Evolutionary conservation across 2,797 vertebrate genomes (phyloP), one percentile per base, ranked within the genome.

Genomic region (Onychomys leucogaster): DNA sequence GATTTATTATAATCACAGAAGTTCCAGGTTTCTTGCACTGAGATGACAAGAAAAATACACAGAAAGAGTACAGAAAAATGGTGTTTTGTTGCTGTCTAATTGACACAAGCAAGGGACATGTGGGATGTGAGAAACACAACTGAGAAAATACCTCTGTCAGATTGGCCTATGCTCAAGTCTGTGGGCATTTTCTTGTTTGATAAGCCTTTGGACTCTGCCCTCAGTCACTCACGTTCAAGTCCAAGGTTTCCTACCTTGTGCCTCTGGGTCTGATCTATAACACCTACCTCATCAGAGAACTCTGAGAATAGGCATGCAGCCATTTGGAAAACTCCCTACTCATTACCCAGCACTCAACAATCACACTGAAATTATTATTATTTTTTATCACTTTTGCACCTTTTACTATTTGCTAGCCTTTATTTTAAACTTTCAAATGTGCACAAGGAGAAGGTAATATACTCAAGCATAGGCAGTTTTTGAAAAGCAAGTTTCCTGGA

Each of bases 381-480:
- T 65, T n/a, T 91, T 71, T 0, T 61, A 77, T 77, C 8, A 83
- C 17, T 46, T 13, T 94, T 69, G 61, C 9, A 80, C 5, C 4
- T 52, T 82, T 84, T 69, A 17, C 46, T 10, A 84, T 52, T 81
- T 91, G 37, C 76, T 29, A 49, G 75, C 78, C 21, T 82, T 77
- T 61, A 87, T 78, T 94, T 69, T 12, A 91, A 96, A 86, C 94
- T 69, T 89, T 87, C 49, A 89, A 78, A 83, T 67, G 5, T 94
- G 55, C 29, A 89, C 13, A 11, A 77, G 10, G 55, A 93, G 3
- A 6, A 1, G 32, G 37, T 37, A 25, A 41, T 80, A n/a, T 80
- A 87, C 32, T 37, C 59, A 89, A 86, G 43, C n/a, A 61, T 27
- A 25, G 6, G 49, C 6, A 76, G 7, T 46, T 90, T 94, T 78